phyloP scores from a whole-genome alignment of 1,140 invertebrate genomes.

The Elysia chlorotica region DNA sequence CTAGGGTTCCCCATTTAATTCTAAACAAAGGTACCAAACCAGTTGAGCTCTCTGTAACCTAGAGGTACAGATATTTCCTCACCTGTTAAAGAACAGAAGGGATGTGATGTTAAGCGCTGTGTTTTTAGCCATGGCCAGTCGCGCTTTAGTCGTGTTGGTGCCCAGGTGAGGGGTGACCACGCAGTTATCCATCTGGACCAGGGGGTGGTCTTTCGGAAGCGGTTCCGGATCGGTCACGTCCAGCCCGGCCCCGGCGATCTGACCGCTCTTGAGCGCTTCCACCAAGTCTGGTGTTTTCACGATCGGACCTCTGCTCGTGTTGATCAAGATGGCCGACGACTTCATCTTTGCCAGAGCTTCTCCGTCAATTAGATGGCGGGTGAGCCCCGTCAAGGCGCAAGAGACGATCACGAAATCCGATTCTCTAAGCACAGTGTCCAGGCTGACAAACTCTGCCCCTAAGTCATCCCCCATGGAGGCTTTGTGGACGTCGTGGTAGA shows the following conservation, averaged over 20 bases:
- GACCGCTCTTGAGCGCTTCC: constrained; percentile 71
- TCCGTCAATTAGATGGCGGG: constrained; percentile 35
- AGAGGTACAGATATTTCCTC: too few species aligned
- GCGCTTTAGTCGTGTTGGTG: constrained; percentile 80
- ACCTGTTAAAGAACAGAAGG: too few species aligned
- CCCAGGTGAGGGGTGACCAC: constrained; percentile 92
- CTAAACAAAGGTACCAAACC: too few species aligned
- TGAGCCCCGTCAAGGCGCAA: constrained; percentile 45
- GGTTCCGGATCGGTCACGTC: constrained; percentile 95
- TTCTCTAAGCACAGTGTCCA: constrained; percentile 40
- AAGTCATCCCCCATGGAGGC: constrained; percentile 67
- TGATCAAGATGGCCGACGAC: constrained; percentile 61
- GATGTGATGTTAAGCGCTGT: constrained; percentile 79
- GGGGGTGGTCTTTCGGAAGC: constrained; percentile 77
- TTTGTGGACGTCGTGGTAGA: constrained; percentile 74
- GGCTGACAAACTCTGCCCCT: constrained; percentile 71
- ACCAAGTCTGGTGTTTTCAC: constrained; percentile 52
- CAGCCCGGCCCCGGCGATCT: constrained; percentile 83
- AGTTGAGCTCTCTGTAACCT: too few species aligned
- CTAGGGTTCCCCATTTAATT: too few species aligned
- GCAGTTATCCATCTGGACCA: constrained; percentile 80
- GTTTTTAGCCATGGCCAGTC: constrained; percentile 80
- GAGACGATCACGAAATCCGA: constrained; percentile 56
- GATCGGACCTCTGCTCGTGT: constrained; percentile 53
- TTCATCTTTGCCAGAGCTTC: constrained; percentile 53